Conservation (phyloP, 1,140 invertebrate genomes). For the Hypothenemus hampei region DNA sequence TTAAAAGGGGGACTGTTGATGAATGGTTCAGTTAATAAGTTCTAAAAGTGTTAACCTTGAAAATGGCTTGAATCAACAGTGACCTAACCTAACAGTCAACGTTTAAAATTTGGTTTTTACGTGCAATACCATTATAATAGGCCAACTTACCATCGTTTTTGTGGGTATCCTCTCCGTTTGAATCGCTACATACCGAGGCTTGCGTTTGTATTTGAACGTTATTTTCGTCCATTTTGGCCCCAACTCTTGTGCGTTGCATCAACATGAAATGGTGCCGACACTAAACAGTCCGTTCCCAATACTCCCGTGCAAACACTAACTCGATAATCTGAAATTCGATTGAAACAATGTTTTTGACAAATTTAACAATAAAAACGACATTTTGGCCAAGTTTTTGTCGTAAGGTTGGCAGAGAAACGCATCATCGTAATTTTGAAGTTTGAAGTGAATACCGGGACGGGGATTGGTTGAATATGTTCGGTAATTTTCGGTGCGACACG, state of each 20-base stretch:
- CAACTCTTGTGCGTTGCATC: constrained; percentile 38
- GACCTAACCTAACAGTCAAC: constrained; percentile 36
- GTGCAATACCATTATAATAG: neutral
- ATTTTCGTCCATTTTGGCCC: constrained; percentile 44
- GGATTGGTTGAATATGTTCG: constrained; percentile 36
- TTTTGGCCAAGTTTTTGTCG: constrained; percentile 34
- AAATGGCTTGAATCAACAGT: constrained; percentile 13
- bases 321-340: constrained; percentile 14
- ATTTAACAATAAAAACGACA: constrained; percentile 32
- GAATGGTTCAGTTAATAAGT: neutral
- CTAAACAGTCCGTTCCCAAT: constrained; percentile 8
- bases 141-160: constrained; percentile 37
- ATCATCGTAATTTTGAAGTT: constrained; percentile 36
- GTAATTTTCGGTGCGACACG: neutral
- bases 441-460: constrained; percentile 30
- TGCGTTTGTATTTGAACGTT: constrained; percentile 38
- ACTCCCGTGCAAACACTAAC: constrained; percentile 13
- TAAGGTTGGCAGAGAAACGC: constrained; percentile 38
- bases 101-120: neutral
- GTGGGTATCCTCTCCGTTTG: constrained; percentile 36
- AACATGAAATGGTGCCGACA: constrained; percentile 24
- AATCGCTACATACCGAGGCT: constrained; percentile 42
- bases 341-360: constrained; percentile 17
- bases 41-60: constrained; percentile 12
- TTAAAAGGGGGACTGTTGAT: neutral